Evolutionary conservation across 2,113 vertebrate species (phyloP).

Genomic region (Psophia crepitans): DNA sequence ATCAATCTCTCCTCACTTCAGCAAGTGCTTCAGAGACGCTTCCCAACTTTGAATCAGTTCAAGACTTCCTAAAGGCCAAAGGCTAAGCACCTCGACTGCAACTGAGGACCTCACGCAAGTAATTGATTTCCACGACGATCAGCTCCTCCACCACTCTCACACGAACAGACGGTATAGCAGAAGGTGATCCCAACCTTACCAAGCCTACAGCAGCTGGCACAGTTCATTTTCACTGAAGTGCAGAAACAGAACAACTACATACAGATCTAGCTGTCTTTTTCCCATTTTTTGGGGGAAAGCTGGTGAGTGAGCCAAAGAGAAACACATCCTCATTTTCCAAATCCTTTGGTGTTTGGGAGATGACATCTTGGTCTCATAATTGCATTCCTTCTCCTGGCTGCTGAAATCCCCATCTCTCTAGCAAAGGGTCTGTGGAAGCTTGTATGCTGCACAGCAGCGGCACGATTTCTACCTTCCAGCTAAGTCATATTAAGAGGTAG

Average conservation of each 20-base stretch:
- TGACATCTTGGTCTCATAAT: background rate
- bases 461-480: background rate
- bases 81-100: background rate
- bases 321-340: background rate
- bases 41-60: background rate
- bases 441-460: background rate
- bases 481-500: background rate
- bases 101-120: background rate
- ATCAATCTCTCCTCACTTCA: background rate
- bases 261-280: background rate
- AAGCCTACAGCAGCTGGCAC: background rate
- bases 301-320: background rate
- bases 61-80: background rate
- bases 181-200: background rate
- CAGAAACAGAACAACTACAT: background rate
- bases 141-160: background rate
- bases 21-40: background rate
- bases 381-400: background rate
- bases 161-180: background rate
- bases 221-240: background rate
- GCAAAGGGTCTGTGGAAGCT: background rate
- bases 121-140: background rate
- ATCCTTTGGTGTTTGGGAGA: background rate
- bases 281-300: background rate
- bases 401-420: background rate